Base-by-base conservation (phyloP, 2,113 vertebrate species). In the Etheostoma spectabile region DNA sequence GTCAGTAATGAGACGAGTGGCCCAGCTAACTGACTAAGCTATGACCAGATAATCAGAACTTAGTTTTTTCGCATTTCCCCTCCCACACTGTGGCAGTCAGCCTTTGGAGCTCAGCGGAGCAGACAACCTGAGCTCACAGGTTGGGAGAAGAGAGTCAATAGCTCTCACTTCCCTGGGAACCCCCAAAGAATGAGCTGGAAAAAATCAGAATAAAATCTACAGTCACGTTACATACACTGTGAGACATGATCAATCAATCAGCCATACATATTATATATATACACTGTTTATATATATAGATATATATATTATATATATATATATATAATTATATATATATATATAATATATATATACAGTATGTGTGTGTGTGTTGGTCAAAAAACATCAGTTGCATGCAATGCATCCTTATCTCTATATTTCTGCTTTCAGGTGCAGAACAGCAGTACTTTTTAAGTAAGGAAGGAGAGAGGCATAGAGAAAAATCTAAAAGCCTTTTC, bases 71-170 rank as follows among this genome's bases (percentile, higher is more conserved):
- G 15, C 77, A 85, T 82, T 85, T 80, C 73, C 64, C 53, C 73
- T 86, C 77, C 65, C 55, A 56, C 81, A 61, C 56, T 68, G 65
- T 65, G 24, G 18, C 67, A 55, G 22, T 30, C 3, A 16, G 52
- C 82, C 89, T 89, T 77, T 89, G 82, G 76, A 88, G 86, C 75
- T 85, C 82, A 93, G 83, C 21, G 18, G 69, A 81, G 85, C 87
- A 84, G 74, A 88, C 83, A 86, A 76, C 79, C 68, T 71, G 46
- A 63, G 74, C 83, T 83, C 77, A 82, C 74, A 86, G 83, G 84
- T 86, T 73, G 55, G 57, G 70, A 79, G 84, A 42, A 33, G 68
- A 84, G 70, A 89, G 86, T 92, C 85, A 79, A 92, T 91, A 87
- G n/a, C 49, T 69, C 64, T 38, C 49, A 68, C 79, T 77, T 71